These are phyloP conservation scores for Eudemis profundana DNA, from an alignment of 2,888 invertebrate species.

Conservation along the genomic window DNA sequence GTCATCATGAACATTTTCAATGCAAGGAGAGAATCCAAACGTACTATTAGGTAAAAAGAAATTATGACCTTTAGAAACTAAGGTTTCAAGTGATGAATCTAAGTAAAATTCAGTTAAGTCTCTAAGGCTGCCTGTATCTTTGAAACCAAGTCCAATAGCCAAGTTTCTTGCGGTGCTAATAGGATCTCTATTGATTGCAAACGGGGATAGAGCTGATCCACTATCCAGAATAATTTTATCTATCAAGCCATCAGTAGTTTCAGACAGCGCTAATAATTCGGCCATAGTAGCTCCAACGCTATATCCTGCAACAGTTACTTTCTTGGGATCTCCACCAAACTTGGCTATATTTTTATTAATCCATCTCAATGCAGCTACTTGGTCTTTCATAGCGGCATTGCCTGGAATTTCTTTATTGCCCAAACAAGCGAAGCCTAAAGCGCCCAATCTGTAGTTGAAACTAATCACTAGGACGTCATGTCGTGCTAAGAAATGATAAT, in stretches of 20 bases:
- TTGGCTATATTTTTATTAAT: constrained; percentile 89
- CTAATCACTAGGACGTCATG: constrained; percentile 88
- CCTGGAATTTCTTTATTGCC: constrained; percentile 88
- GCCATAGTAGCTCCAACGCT: constrained; percentile 89
- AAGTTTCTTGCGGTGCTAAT: constrained; percentile 72
- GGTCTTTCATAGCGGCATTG: constrained; percentile 94
- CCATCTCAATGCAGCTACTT: constrained; percentile 91
- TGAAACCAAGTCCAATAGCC: constrained; percentile 70
- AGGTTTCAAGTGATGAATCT: constrained; percentile 56
- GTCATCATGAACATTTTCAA: constrained; percentile 65
- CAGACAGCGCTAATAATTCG: constrained; percentile 68
- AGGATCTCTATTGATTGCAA: constrained; percentile 72
- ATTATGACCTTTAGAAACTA: constrained; percentile 67
- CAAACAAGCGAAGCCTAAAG: constrained; percentile 88
- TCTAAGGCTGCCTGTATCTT: constrained; percentile 65
- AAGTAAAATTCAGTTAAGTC: constrained; percentile 74
- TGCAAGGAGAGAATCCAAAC: constrained; percentile 77
- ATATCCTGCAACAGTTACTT: constrained; percentile 93
- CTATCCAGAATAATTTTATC: constrained; percentile 75
- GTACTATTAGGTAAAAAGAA: constrained; percentile 74
- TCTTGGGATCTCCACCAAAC: constrained; percentile 92
- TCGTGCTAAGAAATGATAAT: constrained; percentile 86
- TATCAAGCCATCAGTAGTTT: constrained; percentile 67
- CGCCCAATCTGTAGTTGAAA: constrained; percentile 89
- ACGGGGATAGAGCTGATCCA: constrained; percentile 74